Evolutionary conservation across 1,140 invertebrate species (phyloP), one percentile per base, ranked within the genome.

Genomic region (Ceratitis capitata): DNA sequence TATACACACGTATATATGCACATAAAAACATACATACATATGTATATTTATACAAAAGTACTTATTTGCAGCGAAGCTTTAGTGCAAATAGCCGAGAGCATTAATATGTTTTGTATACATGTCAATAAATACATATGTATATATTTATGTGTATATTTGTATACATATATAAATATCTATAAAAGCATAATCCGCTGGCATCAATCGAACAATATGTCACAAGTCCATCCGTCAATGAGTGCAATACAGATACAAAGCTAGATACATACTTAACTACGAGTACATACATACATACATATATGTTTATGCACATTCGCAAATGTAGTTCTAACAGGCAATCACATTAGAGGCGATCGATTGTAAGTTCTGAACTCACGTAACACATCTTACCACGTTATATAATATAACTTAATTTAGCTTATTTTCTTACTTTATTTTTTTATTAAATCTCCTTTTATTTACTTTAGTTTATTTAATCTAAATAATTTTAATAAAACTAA

Each of bases 201-300:
- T 86, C 86, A 86, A 86, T 85, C 74, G 86, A 39, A 51, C 86
- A 86, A 85, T 90, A 87, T 91, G 90, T 91, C 90, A 86, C 23
- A 85, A 86, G 89, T 89, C 90, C 88, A 91, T 91, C 90, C 90
- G 91, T 91, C 90, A 90, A 87, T 84, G 51, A 78, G 51, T 32
- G 51, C 61, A 16, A 23, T 47, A 83, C 16, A 53, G 39, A 53
- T 12, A 26, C 45, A n/a, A n/a, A n/a, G n/a, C 14, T 39, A 39
- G 19, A 78, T 42, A 29, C 23, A 51, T 23, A 42, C 69, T 32
- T 23, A 39, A 39, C 10, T 19, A 3, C 10, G 14, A n/a, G n/a
- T n/a, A n/a, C 23, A 29, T 47, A 42, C 45, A 47, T 82, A 29
- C 16, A 7, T 29, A 82, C n/a, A 2, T 53, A n/a, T 10, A 7